Conservation (phyloP, 2,888 invertebrate genomes). For the Drosophila helvetica region DNA sequence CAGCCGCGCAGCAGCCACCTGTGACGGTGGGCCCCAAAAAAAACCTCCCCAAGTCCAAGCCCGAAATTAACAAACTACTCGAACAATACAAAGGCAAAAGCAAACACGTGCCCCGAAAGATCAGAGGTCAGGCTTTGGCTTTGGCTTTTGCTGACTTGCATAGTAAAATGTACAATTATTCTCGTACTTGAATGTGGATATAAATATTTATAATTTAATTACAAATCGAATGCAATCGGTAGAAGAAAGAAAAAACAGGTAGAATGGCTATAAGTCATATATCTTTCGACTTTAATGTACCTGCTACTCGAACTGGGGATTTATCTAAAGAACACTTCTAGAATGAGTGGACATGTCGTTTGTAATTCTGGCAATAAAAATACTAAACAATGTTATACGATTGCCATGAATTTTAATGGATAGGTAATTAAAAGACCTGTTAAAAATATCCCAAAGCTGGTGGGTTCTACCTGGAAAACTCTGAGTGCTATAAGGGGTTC, state of each 20-base stretch:
- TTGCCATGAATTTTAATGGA: background rate
- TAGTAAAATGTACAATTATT: conserved; percentile 11
- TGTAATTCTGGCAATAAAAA: background rate
- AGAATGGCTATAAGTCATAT: conserved; percentile 2
- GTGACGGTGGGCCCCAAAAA: conserved; percentile 29
- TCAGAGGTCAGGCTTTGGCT: background rate
- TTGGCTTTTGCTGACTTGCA: conserved; percentile 33
- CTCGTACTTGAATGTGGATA: conserved; percentile 9
- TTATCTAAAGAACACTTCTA: background rate
- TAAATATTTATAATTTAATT: conserved; percentile 70
- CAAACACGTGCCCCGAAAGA: conserved; percentile 60
- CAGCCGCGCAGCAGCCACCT: conserved; percentile 35
- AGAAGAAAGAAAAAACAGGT: conserved; percentile 48
- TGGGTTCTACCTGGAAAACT: background rate
- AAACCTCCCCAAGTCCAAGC: background rate
- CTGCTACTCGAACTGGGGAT: background rate
- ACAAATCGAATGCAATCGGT: conserved; percentile 66
- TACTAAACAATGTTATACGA: background rate
- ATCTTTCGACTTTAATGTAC: background rate
- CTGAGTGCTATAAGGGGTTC: too few relatives aligned
- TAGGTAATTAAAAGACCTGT: too few relatives aligned
- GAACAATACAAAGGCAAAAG: conserved; percentile 1
- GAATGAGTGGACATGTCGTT: background rate
- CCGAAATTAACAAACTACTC: conserved; percentile 9
- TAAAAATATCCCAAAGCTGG: too few relatives aligned